A percentile compares a stretch with the other conserved stretches of the same genome.
phyloP scores from a whole-genome alignment of 2,797 vertebrate species.

The Siniperca obscura region DNA sequence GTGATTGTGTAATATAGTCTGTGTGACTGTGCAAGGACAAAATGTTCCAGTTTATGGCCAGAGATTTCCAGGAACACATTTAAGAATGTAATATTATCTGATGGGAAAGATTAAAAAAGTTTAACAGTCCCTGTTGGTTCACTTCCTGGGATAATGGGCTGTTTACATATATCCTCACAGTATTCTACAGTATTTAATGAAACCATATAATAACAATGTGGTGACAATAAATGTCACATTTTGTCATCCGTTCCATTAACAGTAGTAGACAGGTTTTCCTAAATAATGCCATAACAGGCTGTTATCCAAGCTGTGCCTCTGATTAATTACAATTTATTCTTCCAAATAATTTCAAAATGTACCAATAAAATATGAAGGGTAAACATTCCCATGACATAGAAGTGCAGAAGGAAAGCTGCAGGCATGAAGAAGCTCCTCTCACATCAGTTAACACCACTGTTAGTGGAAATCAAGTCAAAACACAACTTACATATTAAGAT shows the following conservation, averaged over 20 bases:
- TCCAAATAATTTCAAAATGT: not conserved
- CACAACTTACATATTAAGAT: conserved; percentile 69
- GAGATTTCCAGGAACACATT: not conserved
- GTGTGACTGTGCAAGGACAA: not conserved
- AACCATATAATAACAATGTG: not conserved
- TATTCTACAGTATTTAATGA: not conserved
- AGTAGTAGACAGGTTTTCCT: not conserved
- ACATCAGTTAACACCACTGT: not conserved
- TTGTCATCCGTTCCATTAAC: not conserved
- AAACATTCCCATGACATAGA: no score
- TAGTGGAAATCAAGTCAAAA: conserved; percentile 27
- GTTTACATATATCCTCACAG: not conserved
- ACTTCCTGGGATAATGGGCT: not conserved
- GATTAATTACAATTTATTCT: not conserved
- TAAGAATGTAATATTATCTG: not conserved
- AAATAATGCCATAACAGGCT: not conserved
- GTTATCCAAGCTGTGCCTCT: not conserved
- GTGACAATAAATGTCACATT: not conserved
- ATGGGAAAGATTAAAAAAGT: not conserved
- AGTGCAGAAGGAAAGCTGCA: no score
- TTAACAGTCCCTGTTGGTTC: not conserved
- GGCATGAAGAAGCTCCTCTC: not conserved
- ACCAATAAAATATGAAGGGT: no score
- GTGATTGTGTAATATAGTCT: not conserved
- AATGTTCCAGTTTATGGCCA: conserved; percentile 1